These are phyloP conservation scores for Spatula versicolor DNA, from an alignment of 2,797 vertebrate species.

Conservation along the genomic window DNA sequence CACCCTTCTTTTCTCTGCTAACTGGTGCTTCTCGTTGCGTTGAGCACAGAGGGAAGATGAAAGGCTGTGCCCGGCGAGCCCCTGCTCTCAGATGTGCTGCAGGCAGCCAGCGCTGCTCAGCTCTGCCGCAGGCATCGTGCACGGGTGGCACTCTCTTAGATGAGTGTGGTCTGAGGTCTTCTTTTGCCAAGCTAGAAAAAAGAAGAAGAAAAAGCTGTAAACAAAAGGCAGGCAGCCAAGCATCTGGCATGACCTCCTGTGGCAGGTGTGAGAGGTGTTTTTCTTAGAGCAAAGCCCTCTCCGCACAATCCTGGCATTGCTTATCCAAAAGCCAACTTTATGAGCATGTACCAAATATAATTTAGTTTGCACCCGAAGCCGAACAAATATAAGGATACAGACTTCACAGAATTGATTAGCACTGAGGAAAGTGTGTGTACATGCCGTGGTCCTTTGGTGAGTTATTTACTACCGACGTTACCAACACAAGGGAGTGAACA, in stretches of 20 bases:
- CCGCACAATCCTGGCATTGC: background rate
- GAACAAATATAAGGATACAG: background rate
- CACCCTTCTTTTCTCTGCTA: background rate
- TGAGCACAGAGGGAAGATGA: accelerated
- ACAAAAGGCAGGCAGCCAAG: background rate
- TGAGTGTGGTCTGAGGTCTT: accelerated
- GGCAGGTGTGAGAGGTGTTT: background rate
- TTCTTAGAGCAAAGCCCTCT: background rate
- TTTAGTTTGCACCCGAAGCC: background rate
- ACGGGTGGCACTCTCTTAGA: too few relatives aligned
- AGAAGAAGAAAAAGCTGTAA: background rate
- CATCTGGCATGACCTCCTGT: background rate
- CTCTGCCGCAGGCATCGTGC: background rate
- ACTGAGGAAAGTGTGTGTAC: background rate
- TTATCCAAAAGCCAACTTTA: background rate
- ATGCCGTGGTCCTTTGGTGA: background rate
- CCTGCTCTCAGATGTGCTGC: background rate
- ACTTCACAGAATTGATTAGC: background rate
- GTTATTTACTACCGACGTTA: background rate
- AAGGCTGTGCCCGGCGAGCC: background rate
- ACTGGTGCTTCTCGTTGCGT: accelerated
- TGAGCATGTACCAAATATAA: background rate
- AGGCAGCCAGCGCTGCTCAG: background rate
- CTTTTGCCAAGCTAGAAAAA: background rate
- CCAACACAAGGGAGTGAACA: background rate